Evolutionary conservation across 2,797 vertebrate species (phyloP), one percentile per base, ranked within the genome.

Genomic region (Clamator glandarius): DNA sequence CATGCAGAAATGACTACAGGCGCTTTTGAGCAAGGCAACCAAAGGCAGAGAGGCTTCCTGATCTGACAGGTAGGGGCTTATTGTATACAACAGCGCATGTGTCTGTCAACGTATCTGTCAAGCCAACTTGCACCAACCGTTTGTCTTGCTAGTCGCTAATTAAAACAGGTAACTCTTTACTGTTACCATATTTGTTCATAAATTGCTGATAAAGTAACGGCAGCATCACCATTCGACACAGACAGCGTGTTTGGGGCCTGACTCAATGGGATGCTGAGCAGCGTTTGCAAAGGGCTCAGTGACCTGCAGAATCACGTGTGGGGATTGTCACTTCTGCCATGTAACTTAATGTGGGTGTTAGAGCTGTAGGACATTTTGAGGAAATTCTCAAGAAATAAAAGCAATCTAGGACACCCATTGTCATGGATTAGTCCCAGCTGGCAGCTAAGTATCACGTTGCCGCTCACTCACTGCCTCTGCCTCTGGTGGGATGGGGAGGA

Each of bases 181-280:
- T 70, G 42, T 28, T 42, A 61, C 52, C 15, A 12, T 15, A 24
- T 26, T 48, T 57, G 57, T 25, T 84, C 68, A 62, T 11, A 54
- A 79, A 51, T 20, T 25, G 41, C 33, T 54, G 76, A 44, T 9
- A 29, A 62, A 83, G 25, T 6, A 48, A 57, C 2, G 16, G 46
- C 58, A 82, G 42, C 67, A 70, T 52, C 42, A 50, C 21, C 0
- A 1, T 48, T 64, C 61, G 12, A 39, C 39, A 39, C 15, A 33
- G 36, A 21, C 51, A 15, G 25, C 8, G 11, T 2, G 0, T n/a
- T 28, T 2, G 0, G 25, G 48, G 20, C 18, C 61, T 55, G 41
- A 46, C 44, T 25, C 50, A 12, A 8, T 1, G 21, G 35, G 39
- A 28, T 54, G 59, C 33, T 54, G 54, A 62, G 58, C 6, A 29